Evolutionary conservation across 2,113 vertebrate species (phyloP), one percentile per base, ranked within the genome.

Genomic region (Forbesichthys papilliferus): DNA sequence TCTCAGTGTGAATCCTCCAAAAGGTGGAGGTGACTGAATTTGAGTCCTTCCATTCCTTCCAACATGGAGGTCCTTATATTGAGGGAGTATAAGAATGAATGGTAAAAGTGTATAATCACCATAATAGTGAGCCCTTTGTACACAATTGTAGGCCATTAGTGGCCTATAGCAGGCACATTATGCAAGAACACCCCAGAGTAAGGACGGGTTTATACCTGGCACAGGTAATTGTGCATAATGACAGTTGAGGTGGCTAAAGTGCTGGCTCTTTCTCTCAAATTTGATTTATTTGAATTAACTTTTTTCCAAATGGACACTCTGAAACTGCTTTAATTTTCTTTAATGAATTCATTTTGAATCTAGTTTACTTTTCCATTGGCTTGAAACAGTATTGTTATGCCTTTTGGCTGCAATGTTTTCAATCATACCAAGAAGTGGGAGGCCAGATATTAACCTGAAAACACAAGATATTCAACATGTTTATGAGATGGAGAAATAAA

Each of bases 271-370:
- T 16, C 54, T 56, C 54, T 14, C 4, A 16, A 56, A 27, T 18
- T 56, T 20, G 1, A 56, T 56, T 56, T 18, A 11, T 10, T 20
- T 20, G 6, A 27, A 10, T 56, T 10, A 9, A 56, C 69, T 73
- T 63, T 20, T 49, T 82, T 61, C 79, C 70, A 73, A 78, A 81
- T 74, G 54, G n/a, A 65, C 68, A 20, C 0, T 47, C 0, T 2
- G 65, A 57, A 59, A 69, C 65, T 71, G 20, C 71, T 33, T 34
- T 68, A 73, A 66, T 77, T 55, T 64, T 48, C 54, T 27, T 42
- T 80, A 49, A 66, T 56, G 48, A 79, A 61, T 56, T 0, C 36
- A 53, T 60, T 27, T 59, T 48, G 72, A 65, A 71, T 49, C 36
- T 33, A n/a, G 61, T 52, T 11, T 61, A 66, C 36, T 53, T 76